Conservation (phyloP, 2,888 invertebrate species). For the Drosophila longiperda region DNA sequence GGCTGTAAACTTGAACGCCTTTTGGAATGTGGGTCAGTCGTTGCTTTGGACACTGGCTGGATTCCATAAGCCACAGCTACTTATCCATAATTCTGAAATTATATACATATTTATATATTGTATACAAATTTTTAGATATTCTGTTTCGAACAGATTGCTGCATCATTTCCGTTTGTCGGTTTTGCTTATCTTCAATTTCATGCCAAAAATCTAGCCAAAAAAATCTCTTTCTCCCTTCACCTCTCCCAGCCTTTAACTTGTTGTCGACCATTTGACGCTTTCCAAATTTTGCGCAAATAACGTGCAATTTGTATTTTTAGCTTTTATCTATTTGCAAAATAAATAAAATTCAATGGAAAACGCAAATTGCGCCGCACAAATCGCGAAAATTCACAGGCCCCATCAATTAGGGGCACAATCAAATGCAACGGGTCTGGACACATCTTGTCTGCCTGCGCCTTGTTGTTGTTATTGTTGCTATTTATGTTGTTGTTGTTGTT, state of each 20-base stretch:
- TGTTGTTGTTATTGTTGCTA: slow-evolving; percentile 4
- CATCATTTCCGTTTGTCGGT: slow-evolving; percentile 67
- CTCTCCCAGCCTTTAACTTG: neutral
- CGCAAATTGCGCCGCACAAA: slow-evolving; percentile 57
- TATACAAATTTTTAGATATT: slow-evolving; percentile 1
- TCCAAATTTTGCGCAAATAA: slow-evolving; percentile 43
- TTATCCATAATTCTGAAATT: neutral
- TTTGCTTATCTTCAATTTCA: slow-evolving; percentile 30
- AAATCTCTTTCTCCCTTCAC: neutral
- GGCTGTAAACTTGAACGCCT: slow-evolving; percentile 69
- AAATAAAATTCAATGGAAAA: slow-evolving; percentile 61
- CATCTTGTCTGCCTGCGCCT: neutral
- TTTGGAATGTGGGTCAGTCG: slow-evolving; percentile 53
- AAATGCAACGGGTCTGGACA: slow-evolving; percentile 34
- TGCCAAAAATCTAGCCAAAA: slow-evolving; percentile 48
- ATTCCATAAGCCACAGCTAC: neutral
- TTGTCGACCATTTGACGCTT: slow-evolving; percentile 49
- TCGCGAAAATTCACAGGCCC: slow-evolving; percentile 33
- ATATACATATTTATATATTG: slow-evolving; percentile 21
- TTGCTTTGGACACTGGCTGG: neutral
- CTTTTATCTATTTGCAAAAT: slow-evolving; percentile 63
- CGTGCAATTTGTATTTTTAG: slow-evolving; percentile 45
- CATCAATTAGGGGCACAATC: slow-evolving; percentile 52
- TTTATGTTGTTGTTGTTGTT: neutral
- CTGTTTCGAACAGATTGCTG: slow-evolving; percentile 20